Percentiles rank a stretch among this genome's conserved stretches.
Conservation (phyloP, 2,888 invertebrate genomes). For the Lasioglossum figueresi region DNA sequence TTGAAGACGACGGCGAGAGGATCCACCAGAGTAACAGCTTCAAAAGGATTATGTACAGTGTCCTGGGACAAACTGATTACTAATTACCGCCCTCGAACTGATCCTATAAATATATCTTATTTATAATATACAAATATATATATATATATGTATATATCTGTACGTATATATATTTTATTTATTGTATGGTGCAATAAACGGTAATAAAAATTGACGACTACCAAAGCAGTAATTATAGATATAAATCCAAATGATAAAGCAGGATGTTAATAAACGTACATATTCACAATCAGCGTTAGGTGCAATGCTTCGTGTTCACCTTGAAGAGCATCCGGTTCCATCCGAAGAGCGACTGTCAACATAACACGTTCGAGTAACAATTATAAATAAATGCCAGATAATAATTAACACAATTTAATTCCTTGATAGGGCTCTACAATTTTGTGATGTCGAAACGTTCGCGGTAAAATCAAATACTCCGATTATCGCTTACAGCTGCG, state of each 20-base stretch:
- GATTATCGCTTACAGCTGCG: conserved; percentile 29
- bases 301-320: neutral
- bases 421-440: conserved; percentile 59
- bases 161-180: conserved; percentile 74
- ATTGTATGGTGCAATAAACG: conserved; percentile 66
- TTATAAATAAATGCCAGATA: neutral
- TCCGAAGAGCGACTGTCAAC: neutral
- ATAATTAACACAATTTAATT: conserved; percentile 61
- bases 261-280: neutral
- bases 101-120: conserved; percentile 72
- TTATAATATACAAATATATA: conserved; percentile 72
- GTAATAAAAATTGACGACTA: conserved; percentile 32
- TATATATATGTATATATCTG: conserved; percentile 66
- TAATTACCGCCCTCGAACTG: conserved; percentile 76
- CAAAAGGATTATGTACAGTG: conserved; percentile 96
- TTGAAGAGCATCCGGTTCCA: neutral
- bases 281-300: neutral
- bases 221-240: conserved; percentile 7
- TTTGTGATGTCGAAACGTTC: conserved; percentile 29
- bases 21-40: conserved; percentile 97
- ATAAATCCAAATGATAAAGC: neutral
- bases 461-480: conserved; percentile 43
- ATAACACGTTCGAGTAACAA: neutral
- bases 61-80: conserved; percentile 91
- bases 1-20: conserved; percentile 89